phyloP scores from a whole-genome alignment of 2,888 invertebrate genomes.

The Crossocerus cetratus region DNA sequence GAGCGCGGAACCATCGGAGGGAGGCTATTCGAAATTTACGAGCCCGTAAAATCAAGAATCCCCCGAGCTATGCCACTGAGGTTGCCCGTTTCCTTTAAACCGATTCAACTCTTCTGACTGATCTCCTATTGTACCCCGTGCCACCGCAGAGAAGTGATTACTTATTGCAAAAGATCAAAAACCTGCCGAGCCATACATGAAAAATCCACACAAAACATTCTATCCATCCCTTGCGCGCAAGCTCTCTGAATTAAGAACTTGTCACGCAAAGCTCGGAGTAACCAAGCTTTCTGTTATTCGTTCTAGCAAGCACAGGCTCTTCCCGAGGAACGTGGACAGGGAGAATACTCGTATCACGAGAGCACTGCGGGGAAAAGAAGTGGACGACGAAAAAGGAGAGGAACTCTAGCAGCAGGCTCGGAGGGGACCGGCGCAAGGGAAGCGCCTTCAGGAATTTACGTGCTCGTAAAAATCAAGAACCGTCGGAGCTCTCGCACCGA shows the following conservation, averaged over 20 bases:
- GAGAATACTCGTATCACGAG: conserved; percentile 29
- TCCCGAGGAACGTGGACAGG: conserved; percentile 12
- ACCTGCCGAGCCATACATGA: not conserved
- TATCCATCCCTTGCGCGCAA: not conserved
- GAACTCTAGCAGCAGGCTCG: not conserved
- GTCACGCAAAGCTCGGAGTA: not conserved
- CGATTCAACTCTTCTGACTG: conserved; percentile 9
- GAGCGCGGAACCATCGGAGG: conserved; percentile 12
- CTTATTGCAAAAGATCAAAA: not conserved
- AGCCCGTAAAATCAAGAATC: conserved; percentile 56
- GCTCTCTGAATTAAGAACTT: not conserved
- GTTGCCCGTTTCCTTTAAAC: conserved; percentile 39
- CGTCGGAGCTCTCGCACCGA: conserved; percentile 66
- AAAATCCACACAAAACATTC: not conserved
- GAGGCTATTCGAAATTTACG: conserved; percentile 54
- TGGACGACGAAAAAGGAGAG: not conserved
- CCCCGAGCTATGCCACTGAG: conserved; percentile 42
- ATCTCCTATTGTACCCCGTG: not conserved
- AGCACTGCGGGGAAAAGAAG: not conserved
- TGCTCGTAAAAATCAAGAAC: conserved; percentile 77
- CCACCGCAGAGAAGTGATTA: not conserved
- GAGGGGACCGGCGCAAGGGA: conserved; percentile 20
- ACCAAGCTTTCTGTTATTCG: conserved; percentile 15
- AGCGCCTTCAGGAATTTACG: conserved; percentile 73
- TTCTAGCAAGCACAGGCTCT: conserved; percentile 10